These are phyloP conservation scores for Tigriopus japonicus DNA, from an alignment of 1,140 invertebrate genomes.

Conservation along the genomic window DNA sequence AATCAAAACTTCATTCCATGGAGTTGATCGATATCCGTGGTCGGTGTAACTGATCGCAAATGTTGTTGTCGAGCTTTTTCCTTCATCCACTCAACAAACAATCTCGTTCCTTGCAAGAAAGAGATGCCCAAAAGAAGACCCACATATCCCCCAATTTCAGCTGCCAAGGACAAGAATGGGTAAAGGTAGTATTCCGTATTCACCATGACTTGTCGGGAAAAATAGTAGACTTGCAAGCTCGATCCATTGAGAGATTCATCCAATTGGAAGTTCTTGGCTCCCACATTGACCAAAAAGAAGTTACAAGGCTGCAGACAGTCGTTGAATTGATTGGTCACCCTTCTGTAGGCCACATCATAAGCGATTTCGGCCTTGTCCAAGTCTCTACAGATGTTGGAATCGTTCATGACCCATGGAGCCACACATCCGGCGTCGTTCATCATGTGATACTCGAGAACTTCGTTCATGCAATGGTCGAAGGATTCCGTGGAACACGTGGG, in stretches of 20 bases:
- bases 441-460: not conserved
- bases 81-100: too few species aligned
- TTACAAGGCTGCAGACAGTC: not conserved
- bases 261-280: too few species aligned
- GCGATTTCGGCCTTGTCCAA: not conserved
- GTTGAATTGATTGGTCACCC: not conserved
- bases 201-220: not conserved
- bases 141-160: slow-evolving; percentile 10
- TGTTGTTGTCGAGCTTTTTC: too few species aligned
- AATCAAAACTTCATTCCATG: too few species aligned
- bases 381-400: not conserved
- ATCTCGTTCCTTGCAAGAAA: not conserved
- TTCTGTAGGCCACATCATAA: not conserved
- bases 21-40: too few species aligned
- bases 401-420: not conserved
- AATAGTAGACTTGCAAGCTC: too few species aligned
- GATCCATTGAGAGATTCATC: too few species aligned
- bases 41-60: too few species aligned
- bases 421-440: slow-evolving; percentile 1
- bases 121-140: slow-evolving; percentile 5
- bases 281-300: not conserved
- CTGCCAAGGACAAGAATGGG: not conserved
- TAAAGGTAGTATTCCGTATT: slow-evolving; percentile 6
- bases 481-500: not conserved
- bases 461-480: slow-evolving; percentile 8